phyloP scores from a whole-genome alignment of 2,797 vertebrate species.

The Clarias pachynema region DNA sequence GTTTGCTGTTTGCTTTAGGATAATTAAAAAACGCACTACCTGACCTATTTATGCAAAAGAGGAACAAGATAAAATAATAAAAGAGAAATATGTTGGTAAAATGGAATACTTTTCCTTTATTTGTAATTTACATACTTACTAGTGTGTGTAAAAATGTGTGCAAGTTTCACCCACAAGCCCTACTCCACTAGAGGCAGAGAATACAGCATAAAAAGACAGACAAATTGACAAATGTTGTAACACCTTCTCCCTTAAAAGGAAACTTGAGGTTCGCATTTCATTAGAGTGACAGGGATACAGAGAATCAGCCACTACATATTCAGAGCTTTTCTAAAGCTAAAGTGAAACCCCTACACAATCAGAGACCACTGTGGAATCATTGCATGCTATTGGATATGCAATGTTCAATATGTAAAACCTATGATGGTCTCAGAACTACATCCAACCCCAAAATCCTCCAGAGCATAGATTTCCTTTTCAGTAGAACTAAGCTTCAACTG shows the following conservation, averaged over 20 bases:
- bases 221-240: neutral
- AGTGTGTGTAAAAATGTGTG: too few species aligned
- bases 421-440: neutral
- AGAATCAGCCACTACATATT: too few species aligned
- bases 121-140: too few species aligned
- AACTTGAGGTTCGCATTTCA: neutral
- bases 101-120: too few species aligned
- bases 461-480: neutral
- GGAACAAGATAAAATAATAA: too few species aligned
- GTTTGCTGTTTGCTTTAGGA: neutral
- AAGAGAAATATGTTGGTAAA: neutral
- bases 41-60: too few species aligned
- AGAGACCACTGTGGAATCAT: neutral
- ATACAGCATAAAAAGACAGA: neutral
- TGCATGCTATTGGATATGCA: neutral
- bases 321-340: neutral
- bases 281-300: neutral
- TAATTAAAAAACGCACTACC: too few species aligned
- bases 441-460: neutral
- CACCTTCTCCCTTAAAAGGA: neutral
- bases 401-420: neutral
- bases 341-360: neutral
- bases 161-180: neutral
- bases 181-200: neutral
- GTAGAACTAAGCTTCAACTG: neutral